phyloP scores from a whole-genome alignment of 2,797 vertebrate genomes.

The Paguma larvata region DNA sequence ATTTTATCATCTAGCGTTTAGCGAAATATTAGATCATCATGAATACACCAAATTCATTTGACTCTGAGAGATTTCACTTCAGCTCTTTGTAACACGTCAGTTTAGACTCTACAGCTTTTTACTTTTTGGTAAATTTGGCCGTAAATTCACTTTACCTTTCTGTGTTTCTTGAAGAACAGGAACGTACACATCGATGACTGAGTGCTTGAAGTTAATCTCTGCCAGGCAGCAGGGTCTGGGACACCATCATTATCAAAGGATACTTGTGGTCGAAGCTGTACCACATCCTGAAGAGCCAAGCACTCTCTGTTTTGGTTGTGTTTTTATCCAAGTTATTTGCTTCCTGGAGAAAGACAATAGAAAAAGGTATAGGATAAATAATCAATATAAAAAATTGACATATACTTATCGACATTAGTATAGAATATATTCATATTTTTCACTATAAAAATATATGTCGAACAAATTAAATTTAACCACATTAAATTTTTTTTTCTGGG shows the following conservation, averaged over 20 bases:
- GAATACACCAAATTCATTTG: not conserved
- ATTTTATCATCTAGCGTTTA: conserved; percentile 33
- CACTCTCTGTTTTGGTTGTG: conserved; percentile 87
- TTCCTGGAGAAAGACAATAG: conserved; percentile 83
- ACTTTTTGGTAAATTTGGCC: not conserved
- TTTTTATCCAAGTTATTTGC: conserved; percentile 81
- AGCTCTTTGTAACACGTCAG: not conserved
- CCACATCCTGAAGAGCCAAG: conserved; percentile 90
- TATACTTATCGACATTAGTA: not conserved
- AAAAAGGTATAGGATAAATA: conserved; percentile 55
- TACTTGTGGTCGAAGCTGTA: conserved; percentile 92
- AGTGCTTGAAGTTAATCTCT: not conserved
- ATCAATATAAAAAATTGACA: not conserved
- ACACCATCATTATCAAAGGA: conserved; percentile 84
- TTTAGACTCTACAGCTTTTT: not conserved
- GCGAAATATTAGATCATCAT: conserved; percentile 4
- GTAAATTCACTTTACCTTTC: conserved; percentile 71
- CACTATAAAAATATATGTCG: conserved; percentile 71
- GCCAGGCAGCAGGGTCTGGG: not conserved
- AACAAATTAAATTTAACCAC: conserved; percentile 67
- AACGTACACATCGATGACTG: not conserved
- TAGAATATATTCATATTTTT: not conserved
- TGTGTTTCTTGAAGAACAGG: not conserved
- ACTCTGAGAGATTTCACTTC: not conserved
- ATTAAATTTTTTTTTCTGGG: not conserved